Conservation (phyloP, 37 sponge, comb jelly and placozoan species). For the Tethya wilhelma region DNA sequence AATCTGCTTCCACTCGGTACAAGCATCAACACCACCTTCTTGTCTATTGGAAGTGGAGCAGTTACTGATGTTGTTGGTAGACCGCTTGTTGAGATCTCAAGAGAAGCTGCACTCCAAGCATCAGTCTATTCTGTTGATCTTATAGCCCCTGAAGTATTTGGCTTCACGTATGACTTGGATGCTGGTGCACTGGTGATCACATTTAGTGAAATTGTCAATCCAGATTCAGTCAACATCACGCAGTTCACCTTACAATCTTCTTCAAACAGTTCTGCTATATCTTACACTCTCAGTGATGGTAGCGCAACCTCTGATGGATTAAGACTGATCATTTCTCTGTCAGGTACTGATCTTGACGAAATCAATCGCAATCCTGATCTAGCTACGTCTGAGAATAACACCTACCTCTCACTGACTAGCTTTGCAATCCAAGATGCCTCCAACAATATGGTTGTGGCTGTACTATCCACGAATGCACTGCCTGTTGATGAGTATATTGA, state of each 20-base stretch:
- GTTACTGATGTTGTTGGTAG: conserved; percentile 55
- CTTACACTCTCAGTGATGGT: conserved; percentile 75
- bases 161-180: conserved; percentile 71
- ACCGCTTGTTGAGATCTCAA: conserved; percentile 41
- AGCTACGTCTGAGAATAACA: conserved; percentile 52
- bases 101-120: conserved; percentile 57
- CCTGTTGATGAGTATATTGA: conserved; percentile 35
- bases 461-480: conserved; percentile 15
- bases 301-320: conserved; percentile 20
- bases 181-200: conserved; percentile 63
- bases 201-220: conserved; percentile 72
- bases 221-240: conserved; percentile 48
- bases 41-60: conserved; percentile 48
- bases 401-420: conserved; percentile 58
- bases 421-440: conserved; percentile 50
- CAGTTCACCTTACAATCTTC: conserved; percentile 53
- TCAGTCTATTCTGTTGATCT: conserved; percentile 69
- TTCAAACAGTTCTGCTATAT: conserved; percentile 23
- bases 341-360: conserved; percentile 59
- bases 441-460: conserved; percentile 42
- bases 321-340: conserved; percentile 26
- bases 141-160: conserved; percentile 52
- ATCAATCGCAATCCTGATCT: conserved; percentile 55
- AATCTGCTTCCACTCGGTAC: conserved; percentile 46
- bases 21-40: conserved; percentile 58